A percentile compares a stretch with the other conserved stretches of the same genome.
Evolutionary conservation across 2,113 vertebrate species (phyloP).

Genomic region (Amazona guildingii): DNA sequence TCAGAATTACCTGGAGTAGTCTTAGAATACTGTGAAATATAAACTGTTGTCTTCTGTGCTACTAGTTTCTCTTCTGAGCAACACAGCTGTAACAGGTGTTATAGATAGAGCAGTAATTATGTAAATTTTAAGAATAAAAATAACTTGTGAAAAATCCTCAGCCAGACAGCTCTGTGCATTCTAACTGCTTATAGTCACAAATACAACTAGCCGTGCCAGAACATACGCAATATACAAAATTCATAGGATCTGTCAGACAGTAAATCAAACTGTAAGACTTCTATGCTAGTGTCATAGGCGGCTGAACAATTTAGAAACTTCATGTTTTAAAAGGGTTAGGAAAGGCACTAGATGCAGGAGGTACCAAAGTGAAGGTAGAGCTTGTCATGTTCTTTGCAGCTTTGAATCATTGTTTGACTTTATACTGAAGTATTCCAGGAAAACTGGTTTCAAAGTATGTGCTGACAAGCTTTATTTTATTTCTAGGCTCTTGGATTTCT

Average conservation of each 20-base stretch:
- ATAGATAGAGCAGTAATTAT: not conserved
- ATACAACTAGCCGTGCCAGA: not conserved
- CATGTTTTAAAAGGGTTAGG: not conserved
- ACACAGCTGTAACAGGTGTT: constrained; percentile 22
- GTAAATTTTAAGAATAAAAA: constrained; percentile 17
- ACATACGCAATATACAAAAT: not conserved
- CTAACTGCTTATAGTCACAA: not conserved
- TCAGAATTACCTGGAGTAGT: not conserved
- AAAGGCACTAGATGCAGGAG: not conserved
- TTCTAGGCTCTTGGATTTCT: constrained; percentile 94
- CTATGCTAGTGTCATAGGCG: not conserved
- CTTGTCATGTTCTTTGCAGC: not conserved
- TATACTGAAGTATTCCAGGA: not conserved
- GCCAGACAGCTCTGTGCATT: not conserved
- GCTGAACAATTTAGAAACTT: not conserved
- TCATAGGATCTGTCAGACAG: not conserved
- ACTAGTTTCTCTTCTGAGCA: not conserved
- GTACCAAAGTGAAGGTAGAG: not conserved
- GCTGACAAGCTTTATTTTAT: not conserved
- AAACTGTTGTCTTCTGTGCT: not conserved
- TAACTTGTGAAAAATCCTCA: not conserved
- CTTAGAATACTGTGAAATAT: not conserved
- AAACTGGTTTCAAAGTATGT: not conserved
- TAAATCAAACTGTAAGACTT: not conserved
- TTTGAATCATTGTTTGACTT: not conserved